Conservation (phyloP, 37 sponge, comb jelly and placozoan genomes). For the Dysidea cf. avara region DNA sequence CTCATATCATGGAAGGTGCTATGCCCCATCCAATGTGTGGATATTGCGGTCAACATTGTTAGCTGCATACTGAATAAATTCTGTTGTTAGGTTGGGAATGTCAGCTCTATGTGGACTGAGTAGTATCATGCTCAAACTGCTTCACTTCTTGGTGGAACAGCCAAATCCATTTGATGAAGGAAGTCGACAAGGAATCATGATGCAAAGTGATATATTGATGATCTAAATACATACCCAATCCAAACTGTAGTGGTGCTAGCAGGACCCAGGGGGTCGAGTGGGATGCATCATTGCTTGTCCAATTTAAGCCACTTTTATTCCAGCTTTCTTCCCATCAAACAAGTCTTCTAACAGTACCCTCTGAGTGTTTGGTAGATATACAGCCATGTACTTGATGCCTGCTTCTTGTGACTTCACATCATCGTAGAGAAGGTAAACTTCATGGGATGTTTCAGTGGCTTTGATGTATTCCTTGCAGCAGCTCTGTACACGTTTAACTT, state of each 20-base stretch:
- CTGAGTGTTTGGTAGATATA: slow-evolving; percentile 10
- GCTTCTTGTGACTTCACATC: slow-evolving; percentile 4
- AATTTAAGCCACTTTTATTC: slow-evolving; percentile 19
- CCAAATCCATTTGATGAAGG: slow-evolving; percentile 38
- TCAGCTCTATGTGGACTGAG: slow-evolving; percentile 28
- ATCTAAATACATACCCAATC: slow-evolving; percentile 30
- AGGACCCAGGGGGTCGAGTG: slow-evolving; percentile 31
- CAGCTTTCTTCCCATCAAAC: slow-evolving; percentile 12
- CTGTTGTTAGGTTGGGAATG: slow-evolving; percentile 28
- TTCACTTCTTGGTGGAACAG: slow-evolving; percentile 8
- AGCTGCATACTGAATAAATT: slow-evolving; percentile 33
- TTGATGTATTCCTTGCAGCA: slow-evolving; percentile 53
- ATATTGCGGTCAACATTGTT: slow-evolving; percentile 29
- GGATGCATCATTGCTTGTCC: slow-evolving; percentile 27
- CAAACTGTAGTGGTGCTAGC: slow-evolving; percentile 46
- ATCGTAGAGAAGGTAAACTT: slow-evolving; percentile 17
- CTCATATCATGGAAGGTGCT: neutral
- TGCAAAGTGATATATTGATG: slow-evolving; percentile 43
- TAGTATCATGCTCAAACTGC: slow-evolving; percentile 14
- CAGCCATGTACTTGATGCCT: slow-evolving; percentile 6
- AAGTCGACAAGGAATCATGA: slow-evolving; percentile 38
- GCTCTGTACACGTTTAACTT: slow-evolving; percentile 21
- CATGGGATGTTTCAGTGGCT: slow-evolving; percentile 30
- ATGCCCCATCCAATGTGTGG: slow-evolving; percentile 32
- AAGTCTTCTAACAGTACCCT: slow-evolving; percentile 3